Conservation (phyloP, 1,140 invertebrate species). For the Lepidurus apus region DNA sequence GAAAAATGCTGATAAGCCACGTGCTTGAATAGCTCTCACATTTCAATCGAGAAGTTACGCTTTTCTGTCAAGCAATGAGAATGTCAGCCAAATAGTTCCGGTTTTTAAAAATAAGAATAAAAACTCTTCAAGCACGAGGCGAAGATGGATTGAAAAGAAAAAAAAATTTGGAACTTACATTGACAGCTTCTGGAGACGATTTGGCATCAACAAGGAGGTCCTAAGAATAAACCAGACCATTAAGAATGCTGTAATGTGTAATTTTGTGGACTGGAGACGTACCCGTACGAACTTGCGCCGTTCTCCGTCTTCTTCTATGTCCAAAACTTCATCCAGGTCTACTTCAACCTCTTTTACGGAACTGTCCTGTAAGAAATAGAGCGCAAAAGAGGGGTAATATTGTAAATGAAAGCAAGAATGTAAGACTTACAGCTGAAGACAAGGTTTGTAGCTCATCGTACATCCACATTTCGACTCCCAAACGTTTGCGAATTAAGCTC, state of each 20-base stretch:
- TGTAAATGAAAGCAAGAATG: not conserved
- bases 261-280: slow-evolving; percentile 39
- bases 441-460: slow-evolving; percentile 89
- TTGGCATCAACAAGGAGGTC: slow-evolving; percentile 35
- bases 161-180: slow-evolving; percentile 30
- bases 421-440: slow-evolving; percentile 63
- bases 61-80: not conserved
- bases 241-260: not conserved
- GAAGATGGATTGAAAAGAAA: not conserved
- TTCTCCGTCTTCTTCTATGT: slow-evolving; percentile 81
- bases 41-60: not conserved
- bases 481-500: slow-evolving; percentile 87
- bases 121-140: not conserved
- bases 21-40: not conserved
- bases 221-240: slow-evolving; percentile 27
- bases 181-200: slow-evolving; percentile 34
- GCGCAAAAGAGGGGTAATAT: slow-evolving; percentile 31
- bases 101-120: not conserved
- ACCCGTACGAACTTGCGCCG: slow-evolving; percentile 76
- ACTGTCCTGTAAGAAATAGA: slow-evolving; percentile 40
- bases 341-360: slow-evolving; percentile 69
- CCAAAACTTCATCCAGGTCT: slow-evolving; percentile 85
- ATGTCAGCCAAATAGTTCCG: not conserved
- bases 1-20: not conserved
- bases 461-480: slow-evolving; percentile 95